phyloP scores from a whole-genome alignment of 2,888 invertebrate genomes.

The Drymonia ruficornis region DNA sequence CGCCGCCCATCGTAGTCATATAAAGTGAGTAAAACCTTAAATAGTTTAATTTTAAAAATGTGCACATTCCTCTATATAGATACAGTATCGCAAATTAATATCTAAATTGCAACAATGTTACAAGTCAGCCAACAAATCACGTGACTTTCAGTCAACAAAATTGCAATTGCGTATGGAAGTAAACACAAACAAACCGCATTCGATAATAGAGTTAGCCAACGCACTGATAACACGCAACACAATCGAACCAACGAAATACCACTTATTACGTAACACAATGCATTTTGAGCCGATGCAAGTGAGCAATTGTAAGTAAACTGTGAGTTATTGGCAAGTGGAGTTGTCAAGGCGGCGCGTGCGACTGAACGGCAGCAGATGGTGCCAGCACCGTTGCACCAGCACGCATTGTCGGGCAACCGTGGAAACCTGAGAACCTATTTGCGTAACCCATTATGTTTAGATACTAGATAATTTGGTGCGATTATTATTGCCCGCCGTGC shows the following conservation, averaged over 20 bases:
- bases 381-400: constrained; percentile 75
- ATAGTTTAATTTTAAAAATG: too few species aligned
- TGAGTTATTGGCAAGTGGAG: constrained; percentile 55
- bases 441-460: constrained; percentile 77
- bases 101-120: background rate
- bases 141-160: constrained; percentile 5
- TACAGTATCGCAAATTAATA: too few species aligned
- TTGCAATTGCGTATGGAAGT: constrained; percentile 12
- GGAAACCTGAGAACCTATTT: constrained; percentile 73
- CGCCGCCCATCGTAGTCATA: background rate
- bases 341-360: constrained; percentile 72
- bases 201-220: constrained; percentile 20
- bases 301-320: constrained; percentile 37
- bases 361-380: constrained; percentile 60
- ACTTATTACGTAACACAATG: constrained; percentile 23
- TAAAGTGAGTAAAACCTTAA: background rate
- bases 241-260: constrained; percentile 30
- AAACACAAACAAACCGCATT: constrained; percentile 48
- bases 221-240: constrained; percentile 33
- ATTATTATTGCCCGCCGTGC: constrained; percentile 58
- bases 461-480: constrained; percentile 67
- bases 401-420: constrained; percentile 77
- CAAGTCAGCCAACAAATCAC: background rate
- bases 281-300: background rate
- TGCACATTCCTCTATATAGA: too few species aligned